phyloP scores from a whole-genome alignment of 37 sponge, comb jelly and placozoan genomes.

The Dysidea cf. avara region DNA sequence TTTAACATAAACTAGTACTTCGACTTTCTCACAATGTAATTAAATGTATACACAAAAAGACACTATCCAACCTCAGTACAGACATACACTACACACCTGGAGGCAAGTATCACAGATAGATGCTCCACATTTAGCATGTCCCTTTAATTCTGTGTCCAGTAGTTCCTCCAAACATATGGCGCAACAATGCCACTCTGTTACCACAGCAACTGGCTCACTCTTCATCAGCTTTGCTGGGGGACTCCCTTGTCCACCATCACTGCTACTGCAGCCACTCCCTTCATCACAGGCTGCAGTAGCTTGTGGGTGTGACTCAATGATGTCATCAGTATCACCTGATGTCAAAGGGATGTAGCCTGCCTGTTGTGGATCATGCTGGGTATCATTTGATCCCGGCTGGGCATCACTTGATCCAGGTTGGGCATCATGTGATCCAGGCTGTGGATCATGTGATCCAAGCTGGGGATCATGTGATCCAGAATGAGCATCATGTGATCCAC shows the following conservation, averaged over 20 bases:
- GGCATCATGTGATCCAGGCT: conserved; percentile 2
- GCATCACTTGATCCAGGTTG: background rate
- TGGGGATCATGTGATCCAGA: conserved; percentile 21
- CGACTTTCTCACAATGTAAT: too few species aligned
- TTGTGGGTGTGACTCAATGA: too few species aligned
- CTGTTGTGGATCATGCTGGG: background rate
- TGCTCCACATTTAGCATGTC: conserved; percentile 58
- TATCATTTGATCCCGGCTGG: background rate
- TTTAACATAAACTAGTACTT: too few species aligned
- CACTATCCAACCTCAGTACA: too few species aligned
- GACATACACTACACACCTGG: conserved; percentile 21
- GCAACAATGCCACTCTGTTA: conserved; percentile 74
- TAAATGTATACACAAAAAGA: too few species aligned
- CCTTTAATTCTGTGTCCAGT: conserved; percentile 62
- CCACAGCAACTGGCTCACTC: conserved; percentile 13
- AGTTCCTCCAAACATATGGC: conserved; percentile 77
- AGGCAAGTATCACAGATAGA: conserved; percentile 61
- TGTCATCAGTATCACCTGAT: too few species aligned
- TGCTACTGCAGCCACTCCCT: background rate
- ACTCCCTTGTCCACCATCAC: background rate
- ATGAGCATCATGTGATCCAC: background rate
- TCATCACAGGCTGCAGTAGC: background rate
- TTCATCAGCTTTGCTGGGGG: too few species aligned
- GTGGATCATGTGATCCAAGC: conserved; percentile 12
- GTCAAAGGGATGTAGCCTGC: background rate